Percentiles rank a stretch among this genome's conserved stretches.
Conservation (phyloP, 1,140 invertebrate genomes). For the Aphelenchoides besseyi region DNA sequence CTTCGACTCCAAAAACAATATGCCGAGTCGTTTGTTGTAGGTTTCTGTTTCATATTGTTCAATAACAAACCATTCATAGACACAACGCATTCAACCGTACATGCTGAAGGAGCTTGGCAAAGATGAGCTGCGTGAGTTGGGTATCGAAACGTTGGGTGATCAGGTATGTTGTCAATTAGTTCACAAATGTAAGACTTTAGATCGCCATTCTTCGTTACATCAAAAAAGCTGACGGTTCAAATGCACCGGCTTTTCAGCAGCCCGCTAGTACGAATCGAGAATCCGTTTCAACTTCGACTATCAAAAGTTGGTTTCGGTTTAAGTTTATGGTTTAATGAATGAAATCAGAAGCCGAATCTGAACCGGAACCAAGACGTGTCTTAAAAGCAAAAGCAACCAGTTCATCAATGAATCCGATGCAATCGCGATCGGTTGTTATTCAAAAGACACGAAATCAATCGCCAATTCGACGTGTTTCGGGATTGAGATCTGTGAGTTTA, state of each 20-base stretch:
- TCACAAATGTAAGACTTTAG: neutral
- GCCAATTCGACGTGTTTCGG: too few relatives aligned
- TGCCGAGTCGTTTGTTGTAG: constrained; percentile 19
- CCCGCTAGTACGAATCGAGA: neutral
- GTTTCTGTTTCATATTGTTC: too few relatives aligned
- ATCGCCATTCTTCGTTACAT: constrained; percentile 6
- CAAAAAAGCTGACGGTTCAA: neutral
- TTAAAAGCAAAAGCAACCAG: neutral
- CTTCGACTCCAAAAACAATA: constrained; percentile 21
- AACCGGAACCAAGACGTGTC: neutral
- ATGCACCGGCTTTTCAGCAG: constrained; percentile 11
- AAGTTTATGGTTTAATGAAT: too few relatives aligned
- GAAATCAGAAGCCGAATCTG: too few relatives aligned
- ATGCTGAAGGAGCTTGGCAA: constrained; percentile 23
- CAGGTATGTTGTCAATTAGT: constrained; percentile 21
- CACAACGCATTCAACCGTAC: neutral
- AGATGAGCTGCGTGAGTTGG: constrained; percentile 31
- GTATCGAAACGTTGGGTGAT: constrained; percentile 29
- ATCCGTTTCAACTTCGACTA: neutral
- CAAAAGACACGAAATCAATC: neutral
- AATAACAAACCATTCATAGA: too few relatives aligned
- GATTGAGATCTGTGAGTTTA: too few relatives aligned
- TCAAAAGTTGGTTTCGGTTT: neutral
- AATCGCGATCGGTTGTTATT: neutral
- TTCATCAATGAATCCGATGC: neutral